These are phyloP conservation scores for Tyria jacobaeae DNA, from an alignment of 2,888 invertebrate genomes.

Conservation along the genomic window DNA sequence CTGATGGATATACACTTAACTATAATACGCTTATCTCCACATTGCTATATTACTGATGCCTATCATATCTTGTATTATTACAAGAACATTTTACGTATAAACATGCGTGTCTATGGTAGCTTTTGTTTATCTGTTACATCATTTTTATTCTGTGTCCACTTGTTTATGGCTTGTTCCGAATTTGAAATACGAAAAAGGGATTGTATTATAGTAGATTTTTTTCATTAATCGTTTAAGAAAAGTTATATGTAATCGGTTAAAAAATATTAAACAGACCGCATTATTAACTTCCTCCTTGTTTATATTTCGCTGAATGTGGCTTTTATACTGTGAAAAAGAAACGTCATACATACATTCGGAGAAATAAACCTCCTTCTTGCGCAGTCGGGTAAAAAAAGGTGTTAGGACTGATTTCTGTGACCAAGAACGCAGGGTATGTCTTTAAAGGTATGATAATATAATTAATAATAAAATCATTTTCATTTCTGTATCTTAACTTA, in stretches of 20 bases:
- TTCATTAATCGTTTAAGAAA: background rate
- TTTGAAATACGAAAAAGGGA: slow-evolving; percentile 11
- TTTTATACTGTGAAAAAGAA: no score
- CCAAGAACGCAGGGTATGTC: no score
- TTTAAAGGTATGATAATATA: no score
- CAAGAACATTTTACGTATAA: slow-evolving; percentile 24
- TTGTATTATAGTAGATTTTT: background rate
- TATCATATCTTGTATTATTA: slow-evolving; percentile 51
- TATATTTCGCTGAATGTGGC: no score
- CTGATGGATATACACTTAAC: slow-evolving; percentile 30
- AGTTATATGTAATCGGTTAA: no score
- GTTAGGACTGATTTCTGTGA: no score
- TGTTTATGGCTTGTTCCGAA: slow-evolving; percentile 34
- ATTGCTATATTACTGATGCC: slow-evolving; percentile 46
- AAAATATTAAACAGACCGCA: no score
- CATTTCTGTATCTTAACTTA: background rate
- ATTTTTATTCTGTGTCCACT: slow-evolving; percentile 46
- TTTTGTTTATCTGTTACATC: slow-evolving; percentile 43
- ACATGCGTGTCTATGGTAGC: slow-evolving; percentile 33
- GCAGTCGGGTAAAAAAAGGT: no score
- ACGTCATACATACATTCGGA: no score
- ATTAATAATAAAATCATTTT: background rate
- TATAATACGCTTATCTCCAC: slow-evolving; percentile 41
- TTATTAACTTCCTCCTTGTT: no score
- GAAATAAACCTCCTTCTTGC: no score